These are phyloP conservation scores for Phaonia tiefii DNA, from an alignment of 2,888 invertebrate genomes.

Conservation along the genomic window DNA sequence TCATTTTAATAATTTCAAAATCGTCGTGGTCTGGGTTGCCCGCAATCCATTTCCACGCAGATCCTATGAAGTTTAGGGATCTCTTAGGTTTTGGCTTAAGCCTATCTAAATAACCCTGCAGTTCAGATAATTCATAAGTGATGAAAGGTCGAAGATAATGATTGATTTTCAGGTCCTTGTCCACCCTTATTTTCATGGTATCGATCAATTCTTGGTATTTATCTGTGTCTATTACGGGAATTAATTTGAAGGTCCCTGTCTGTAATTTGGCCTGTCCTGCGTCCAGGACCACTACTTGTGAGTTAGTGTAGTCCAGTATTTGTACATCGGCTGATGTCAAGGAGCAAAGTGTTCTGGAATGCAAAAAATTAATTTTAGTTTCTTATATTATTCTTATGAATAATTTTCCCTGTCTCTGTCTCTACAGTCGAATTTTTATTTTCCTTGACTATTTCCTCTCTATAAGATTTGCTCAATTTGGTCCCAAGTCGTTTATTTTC, in stretches of 20 bases:
- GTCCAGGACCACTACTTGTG: too few species aligned
- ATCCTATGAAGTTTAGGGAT: not conserved
- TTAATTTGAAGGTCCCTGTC: conserved; percentile 34
- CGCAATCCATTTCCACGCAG: conserved; percentile 3
- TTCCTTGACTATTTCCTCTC: too few species aligned
- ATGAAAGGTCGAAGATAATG: conserved; percentile 23
- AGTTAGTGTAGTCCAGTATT: too few species aligned
- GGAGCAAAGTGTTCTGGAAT: too few species aligned
- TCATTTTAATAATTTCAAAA: not conserved
- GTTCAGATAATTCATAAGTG: not conserved
- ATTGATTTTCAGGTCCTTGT: not conserved
- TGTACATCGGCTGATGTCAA: too few species aligned
- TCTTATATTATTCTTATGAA: too few species aligned
- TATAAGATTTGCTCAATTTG: too few species aligned
- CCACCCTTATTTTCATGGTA: not conserved
- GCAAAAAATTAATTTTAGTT: too few species aligned
- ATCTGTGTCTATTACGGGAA: conserved; percentile 20
- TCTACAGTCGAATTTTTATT: too few species aligned
- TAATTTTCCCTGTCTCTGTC: too few species aligned
- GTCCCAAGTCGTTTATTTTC: too few species aligned
- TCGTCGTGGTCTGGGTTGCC: conserved; percentile 4
- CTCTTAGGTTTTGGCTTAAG: conserved; percentile 12
- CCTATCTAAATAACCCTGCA: conserved; percentile 16
- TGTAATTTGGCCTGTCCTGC: too few species aligned
- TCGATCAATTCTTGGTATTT: conserved; percentile 5